A percentile compares a stretch with the other conserved stretches of the same genome.
phyloP scores from a whole-genome alignment of 2,113 vertebrate species.

The Malurus alboscapulatus region DNA sequence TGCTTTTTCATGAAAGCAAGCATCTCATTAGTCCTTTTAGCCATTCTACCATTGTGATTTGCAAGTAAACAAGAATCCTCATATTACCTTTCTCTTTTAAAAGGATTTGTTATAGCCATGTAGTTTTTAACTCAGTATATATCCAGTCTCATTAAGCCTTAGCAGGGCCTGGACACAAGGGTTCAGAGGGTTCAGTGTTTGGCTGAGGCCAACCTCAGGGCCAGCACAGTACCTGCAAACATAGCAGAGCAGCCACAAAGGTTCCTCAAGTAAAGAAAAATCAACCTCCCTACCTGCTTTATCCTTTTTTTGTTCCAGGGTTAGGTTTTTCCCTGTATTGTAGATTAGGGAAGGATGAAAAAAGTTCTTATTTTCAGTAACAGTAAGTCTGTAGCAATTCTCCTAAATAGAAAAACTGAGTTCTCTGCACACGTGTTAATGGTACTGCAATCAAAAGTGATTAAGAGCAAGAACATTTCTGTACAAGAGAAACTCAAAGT shows the following conservation, averaged over 20 bases:
- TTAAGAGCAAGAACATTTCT: conserved; percentile 18
- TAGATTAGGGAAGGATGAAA: background rate
- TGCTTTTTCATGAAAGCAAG: background rate
- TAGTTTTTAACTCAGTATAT: background rate
- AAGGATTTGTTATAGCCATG: background rate
- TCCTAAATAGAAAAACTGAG: background rate
- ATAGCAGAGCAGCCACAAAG: background rate
- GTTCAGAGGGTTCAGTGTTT: background rate
- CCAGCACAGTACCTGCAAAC: background rate
- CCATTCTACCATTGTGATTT: background rate
- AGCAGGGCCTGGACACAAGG: background rate
- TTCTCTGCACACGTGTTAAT: background rate
- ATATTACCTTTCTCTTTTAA: background rate
- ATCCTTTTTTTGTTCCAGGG: background rate
- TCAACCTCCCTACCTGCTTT: background rate
- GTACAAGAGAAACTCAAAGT: conserved; percentile 42
- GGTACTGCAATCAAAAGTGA: background rate
- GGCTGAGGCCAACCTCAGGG: background rate
- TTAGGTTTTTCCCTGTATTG: background rate
- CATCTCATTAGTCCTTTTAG: background rate
- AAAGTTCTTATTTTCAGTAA: background rate
- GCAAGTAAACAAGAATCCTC: background rate
- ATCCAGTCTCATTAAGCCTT: background rate
- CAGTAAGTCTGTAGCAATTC: background rate
- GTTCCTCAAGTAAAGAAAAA: background rate